A percentile compares a stretch with the other conserved stretches of the same genome.
phyloP scores from a whole-genome alignment of 1,140 invertebrate species.

The Aphelinus certus region DNA sequence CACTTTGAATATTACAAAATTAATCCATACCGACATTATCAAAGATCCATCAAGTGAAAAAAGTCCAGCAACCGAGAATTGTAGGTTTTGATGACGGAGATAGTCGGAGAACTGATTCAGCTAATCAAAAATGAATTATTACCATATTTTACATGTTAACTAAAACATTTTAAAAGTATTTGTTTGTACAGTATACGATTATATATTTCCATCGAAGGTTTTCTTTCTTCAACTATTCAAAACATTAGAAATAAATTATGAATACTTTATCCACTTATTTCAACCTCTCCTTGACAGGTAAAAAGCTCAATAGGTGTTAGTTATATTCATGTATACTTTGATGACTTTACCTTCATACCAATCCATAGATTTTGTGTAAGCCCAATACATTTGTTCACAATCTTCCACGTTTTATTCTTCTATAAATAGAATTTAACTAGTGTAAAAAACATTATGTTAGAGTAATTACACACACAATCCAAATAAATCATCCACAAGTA shows the following conservation, averaged over 20 bases:
- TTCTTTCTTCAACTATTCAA: too few relatives aligned
- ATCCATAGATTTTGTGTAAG: neutral
- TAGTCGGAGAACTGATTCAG: slow-evolving; percentile 4
- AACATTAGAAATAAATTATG: too few relatives aligned
- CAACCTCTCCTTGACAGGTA: too few relatives aligned
- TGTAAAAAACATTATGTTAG: neutral
- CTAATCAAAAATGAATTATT: slow-evolving; percentile 3
- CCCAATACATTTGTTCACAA: neutral
- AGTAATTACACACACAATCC: too few relatives aligned
- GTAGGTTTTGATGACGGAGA: neutral
- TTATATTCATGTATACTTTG: too few relatives aligned
- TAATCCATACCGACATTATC: slow-evolving; percentile 1
- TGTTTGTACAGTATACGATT: too few relatives aligned
- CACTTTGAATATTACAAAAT: neutral
- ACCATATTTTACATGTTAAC: neutral
- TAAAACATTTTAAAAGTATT: neutral
- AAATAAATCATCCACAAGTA: too few relatives aligned
- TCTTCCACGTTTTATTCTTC: slow-evolving; percentile 5
- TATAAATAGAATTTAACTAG: neutral
- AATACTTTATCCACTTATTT: too few relatives aligned
- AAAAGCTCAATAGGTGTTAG: too few relatives aligned
- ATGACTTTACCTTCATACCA: neutral
- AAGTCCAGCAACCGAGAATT: neutral
- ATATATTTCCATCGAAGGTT: too few relatives aligned
- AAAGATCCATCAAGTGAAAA: slow-evolving; percentile 13